Base-by-base conservation (phyloP, 2,113 vertebrate species). In the Microtus pennsylvanicus region DNA sequence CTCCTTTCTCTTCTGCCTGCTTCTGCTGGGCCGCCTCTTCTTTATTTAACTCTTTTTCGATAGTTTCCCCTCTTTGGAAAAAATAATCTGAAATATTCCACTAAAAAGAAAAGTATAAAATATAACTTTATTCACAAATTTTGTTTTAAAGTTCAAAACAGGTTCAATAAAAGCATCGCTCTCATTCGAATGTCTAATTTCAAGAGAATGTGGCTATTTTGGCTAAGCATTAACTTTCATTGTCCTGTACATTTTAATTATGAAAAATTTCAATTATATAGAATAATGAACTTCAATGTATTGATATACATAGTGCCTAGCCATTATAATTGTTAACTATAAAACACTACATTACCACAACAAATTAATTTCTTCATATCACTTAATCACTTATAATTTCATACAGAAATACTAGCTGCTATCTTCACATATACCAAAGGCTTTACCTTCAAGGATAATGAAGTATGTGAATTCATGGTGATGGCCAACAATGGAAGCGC, bases 41-140 rank as follows among this genome's bases (percentile, higher is more conserved):
- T 93, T 98, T 99, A 97, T 99, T 99, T 94, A 99, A 96, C 94
- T 99, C 99, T 93, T 99, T 99, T 89, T 99, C 99, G 98, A 99
- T 99, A 94, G 98, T 98, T 96, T 99, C 99, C 16, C 99, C 99
- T 98, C 99, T 99, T 99, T 99, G 99, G 98, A 99, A 99, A 98
- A 99, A 99, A 98, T 99, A 99, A 98, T 99, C 99, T 0, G 99
- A 99, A 98, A 99, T 99, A 98, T 99, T 99, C 99, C 99, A 99
- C 99, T 99, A 98, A 65, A 98, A 98, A 95, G 94, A 65, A 98
- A 98, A 87, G 63, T 87, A 96, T 30, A 70, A 96, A 92, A 95
- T n/a, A 83, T 58, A 21, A 85, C 24, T 93, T 95, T 70, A 96
- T 70, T 93, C 19, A 91, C 3, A 72, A 11, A 58, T 81, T 97